Evolutionary conservation across 2,113 vertebrate species (phyloP), one percentile per base, ranked within the genome.

Genomic region (Passerina amoena): DNA sequence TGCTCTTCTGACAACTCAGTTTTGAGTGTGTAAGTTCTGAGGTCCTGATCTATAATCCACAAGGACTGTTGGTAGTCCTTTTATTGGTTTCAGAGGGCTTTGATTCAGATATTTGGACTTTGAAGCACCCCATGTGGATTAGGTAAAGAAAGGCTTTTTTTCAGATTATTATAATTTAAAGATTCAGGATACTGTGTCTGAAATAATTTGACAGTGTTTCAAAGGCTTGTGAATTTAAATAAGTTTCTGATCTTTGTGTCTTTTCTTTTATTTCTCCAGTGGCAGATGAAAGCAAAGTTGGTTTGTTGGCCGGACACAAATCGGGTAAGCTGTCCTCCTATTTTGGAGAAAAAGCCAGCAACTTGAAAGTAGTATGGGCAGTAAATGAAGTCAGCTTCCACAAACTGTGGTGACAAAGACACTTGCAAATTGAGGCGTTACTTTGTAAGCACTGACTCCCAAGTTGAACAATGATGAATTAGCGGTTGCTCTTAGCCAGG

Each of bases 201-300:
- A 94, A 96, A 92, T 95, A 95, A 96, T 96, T 95, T 97, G 87
- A 85, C 79, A 82, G 86, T 86, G 37, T 88, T 95, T 96, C 87
- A 94, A 94, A 92, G 66, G 51, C 54, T 94, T 87, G 31, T 95
- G 72, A 71, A 96, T 97, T 96, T 95, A 90, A 75, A 71, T 72
- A 91, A 85, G 38, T 42, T 61, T 95, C 97, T 98, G 80, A 98
- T 96, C 64, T 87, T 90, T 97, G 45, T 96, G 66, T 94, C 77
- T 94, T 90, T 88, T 96, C 72, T 97, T 96, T 96, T 89, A 95
- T 96, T 86, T 54, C 94, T 92, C 51, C 89, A 99, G 99, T 99
- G 98, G 98, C 98, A 75, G 99, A 99, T 97, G 99, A 99, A 98
- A 98, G 99, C 97, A 99, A 99, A 92, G 83, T 98, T 94, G 96